Conservation (phyloP, 2,113 vertebrate genomes). For the Corythornis vintsioides region DNA sequence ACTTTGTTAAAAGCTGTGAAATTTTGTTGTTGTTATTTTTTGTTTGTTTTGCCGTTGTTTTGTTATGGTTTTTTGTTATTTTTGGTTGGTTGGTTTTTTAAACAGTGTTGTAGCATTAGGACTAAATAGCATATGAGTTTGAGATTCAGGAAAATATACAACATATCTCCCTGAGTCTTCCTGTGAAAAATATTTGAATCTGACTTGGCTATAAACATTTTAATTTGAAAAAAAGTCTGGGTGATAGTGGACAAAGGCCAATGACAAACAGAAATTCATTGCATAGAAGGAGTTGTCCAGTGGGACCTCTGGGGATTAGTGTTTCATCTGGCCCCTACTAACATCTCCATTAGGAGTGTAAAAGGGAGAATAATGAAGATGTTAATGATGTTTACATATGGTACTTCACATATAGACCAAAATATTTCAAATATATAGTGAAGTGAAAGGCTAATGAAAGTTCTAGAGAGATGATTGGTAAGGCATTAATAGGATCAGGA, state of each 20-base stretch:
- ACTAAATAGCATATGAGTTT: not conserved
- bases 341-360: not conserved
- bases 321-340: not conserved
- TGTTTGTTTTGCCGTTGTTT: not conserved
- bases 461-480: not conserved
- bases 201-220: not conserved
- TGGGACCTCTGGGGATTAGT: not conserved
- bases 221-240: not conserved
- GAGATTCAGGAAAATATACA: not conserved
- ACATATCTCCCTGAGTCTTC: not conserved
- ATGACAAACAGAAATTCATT: not conserved
- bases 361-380: not conserved
- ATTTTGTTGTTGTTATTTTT: not conserved
- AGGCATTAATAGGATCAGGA: not conserved
- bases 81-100: not conserved
- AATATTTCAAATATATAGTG: not conserved
- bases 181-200: not conserved
- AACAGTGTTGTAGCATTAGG: not conserved
- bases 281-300: not conserved
- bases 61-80: not conserved
- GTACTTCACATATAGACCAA: not conserved
- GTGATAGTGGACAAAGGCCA: fast-evolving
- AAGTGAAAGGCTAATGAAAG: not conserved
- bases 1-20: not conserved
- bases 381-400: not conserved